Base-by-base conservation (phyloP, 2,888 invertebrate species). In the Hirtodrosophila duncani region DNA sequence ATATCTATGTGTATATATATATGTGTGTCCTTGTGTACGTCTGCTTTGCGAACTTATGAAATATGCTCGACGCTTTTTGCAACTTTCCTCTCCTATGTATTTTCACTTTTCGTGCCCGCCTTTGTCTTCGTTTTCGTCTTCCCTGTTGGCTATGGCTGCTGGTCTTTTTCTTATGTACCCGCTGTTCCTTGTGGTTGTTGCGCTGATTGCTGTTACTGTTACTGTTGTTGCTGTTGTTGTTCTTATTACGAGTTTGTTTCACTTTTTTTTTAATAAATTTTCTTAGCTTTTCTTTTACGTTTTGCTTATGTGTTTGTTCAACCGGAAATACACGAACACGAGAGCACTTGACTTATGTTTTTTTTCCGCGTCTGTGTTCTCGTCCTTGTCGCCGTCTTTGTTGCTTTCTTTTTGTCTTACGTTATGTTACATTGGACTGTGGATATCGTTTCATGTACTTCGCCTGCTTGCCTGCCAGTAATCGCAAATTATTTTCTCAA, bases 251-350 rank as follows among this genome's bases (percentile, higher is more conserved):
- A 27, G 31, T 38, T 58, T 69, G 63, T 60, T 60, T 59, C 53
- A 58, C 66, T 55, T 63, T 61, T 52, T 63, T 24, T 14, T 10
- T 42, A 43, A 24, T 34, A 23, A 24, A 24, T 49, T 27, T 44
- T 24, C 45, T 24, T 58, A 36, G 63, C 50, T 61, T 62, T 44
- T 68, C 71, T 57, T 57, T 58, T 69, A 53, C 69, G 55, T 68
- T 74, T 75, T 60, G 64, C 57, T 65, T 66, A 71, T 77, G 72
- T 75, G 77, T 83, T 81, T 82, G 78, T 83, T 83, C 84, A 84
- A 83, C 84, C 84, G 81, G 82, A 83, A 84, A 78, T 80, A 80
- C 70, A 74, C 72, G 75, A 70, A 81, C 64, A 65, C 78, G 57
- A 77, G 78, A 71, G 62, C 78, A 82, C 78, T 71, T 74, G 70